Conservation (phyloP, 2,888 invertebrate species). For the Autographa pulchrina region DNA sequence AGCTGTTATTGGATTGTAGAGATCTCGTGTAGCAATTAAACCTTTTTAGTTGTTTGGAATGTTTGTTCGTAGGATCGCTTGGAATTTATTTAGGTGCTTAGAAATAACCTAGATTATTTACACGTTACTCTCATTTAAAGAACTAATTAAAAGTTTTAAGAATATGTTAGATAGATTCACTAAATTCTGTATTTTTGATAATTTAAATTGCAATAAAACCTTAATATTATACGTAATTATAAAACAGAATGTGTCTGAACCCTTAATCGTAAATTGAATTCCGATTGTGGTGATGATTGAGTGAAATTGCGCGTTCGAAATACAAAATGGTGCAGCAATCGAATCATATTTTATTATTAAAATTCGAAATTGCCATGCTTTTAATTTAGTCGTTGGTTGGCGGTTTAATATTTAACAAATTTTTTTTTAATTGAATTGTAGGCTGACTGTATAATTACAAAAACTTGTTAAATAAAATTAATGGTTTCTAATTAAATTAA, state of each 20-base stretch:
- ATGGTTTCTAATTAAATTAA: slow-evolving; percentile 37
- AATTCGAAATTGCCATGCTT: neutral
- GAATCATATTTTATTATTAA: slow-evolving; percentile 19
- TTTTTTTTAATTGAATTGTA: neutral
- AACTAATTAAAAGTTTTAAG: neutral
- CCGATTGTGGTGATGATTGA: slow-evolving; percentile 51
- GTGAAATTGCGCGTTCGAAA: slow-evolving; percentile 57
- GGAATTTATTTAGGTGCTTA: neutral
- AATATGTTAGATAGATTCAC: neutral
- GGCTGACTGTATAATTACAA: slow-evolving; percentile 7
- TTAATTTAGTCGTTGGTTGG: neutral
- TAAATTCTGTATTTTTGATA: slow-evolving; percentile 3
- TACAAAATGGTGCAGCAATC: slow-evolving; percentile 44
- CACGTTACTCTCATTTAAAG: neutral
- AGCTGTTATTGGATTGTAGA: neutral
- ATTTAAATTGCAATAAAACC: too few species aligned
- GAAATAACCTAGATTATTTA: neutral
- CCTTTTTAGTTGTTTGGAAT: neutral
- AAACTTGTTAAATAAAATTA: neutral
- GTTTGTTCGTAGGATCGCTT: neutral
- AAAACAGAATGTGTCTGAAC: slow-evolving; percentile 7
- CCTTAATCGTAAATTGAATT: slow-evolving; percentile 50
- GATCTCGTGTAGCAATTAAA: slow-evolving; percentile 1
- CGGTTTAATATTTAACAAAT: neutral
- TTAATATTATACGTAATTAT: neutral